Evolutionary conservation across 2,797 vertebrate species (phyloP), one percentile per base, ranked within the genome.

Genomic region (Erithacus rubecula): DNA sequence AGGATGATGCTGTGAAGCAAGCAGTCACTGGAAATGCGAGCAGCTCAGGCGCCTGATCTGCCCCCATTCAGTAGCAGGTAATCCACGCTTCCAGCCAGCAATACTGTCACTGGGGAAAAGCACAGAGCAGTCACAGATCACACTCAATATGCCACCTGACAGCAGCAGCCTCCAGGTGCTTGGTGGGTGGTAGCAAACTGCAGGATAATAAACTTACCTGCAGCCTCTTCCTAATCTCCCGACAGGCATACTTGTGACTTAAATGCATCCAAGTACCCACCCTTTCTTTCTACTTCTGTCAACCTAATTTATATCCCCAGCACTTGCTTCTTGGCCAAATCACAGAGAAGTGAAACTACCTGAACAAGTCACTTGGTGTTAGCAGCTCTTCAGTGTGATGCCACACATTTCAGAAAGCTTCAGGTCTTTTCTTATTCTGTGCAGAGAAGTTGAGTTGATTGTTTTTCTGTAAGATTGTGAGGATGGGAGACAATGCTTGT

Each of bases 11-110:
- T n/a, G n/a, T 10, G 20, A 58, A 64, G 37, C 29, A 83, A 14
- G 6, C 4, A 64, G 43, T 37, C 64, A 37, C 10, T 43, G 55
- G 27, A 85, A 77, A 44, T 5, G 4, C 0, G 1, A 85, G 64
- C 10, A 79, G 55, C n/a, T 64, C 24, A 7, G 32, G n/a, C 0
- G 0, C 21, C 27, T 37, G 29, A 44, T 64, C 49, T 36, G 41
- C 6, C 49, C 9, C 36, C 22, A 11, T 12, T 21, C 46, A 53
- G 37, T 34, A 84, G 37, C 30, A 83, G 19, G 53, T 24, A 49
- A 55, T 6, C 36, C 12, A 34, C 0, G 0, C 43, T 43, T 79
- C 39, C 36, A 60, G 5, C 17, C 55, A 69, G 6, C 1, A 7
- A 53, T 10, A 32, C 1, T 32, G 32, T 30, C 36, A 43, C 39